These are phyloP conservation scores for Daktulosphaira vitifoliae DNA, from an alignment of 1,140 invertebrate genomes.

Conservation along the genomic window DNA sequence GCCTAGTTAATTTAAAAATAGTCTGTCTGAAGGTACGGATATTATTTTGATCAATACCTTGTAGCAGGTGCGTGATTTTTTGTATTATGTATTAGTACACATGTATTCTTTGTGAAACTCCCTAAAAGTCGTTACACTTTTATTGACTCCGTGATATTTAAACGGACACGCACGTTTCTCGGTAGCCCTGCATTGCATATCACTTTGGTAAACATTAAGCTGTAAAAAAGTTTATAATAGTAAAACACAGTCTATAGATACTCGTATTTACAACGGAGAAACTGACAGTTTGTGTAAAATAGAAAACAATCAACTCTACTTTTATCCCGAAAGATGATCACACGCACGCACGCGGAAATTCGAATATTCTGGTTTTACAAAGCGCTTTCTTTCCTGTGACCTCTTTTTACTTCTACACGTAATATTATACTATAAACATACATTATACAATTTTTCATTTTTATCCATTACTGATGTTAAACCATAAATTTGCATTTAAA, in stretches of 20 bases:
- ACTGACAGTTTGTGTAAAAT: not conserved
- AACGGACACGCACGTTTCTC: not conserved
- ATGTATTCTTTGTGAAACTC: not conserved
- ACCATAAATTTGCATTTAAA: too few species aligned
- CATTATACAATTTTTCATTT: too few species aligned
- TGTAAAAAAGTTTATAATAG: not conserved
- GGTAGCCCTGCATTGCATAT: not conserved
- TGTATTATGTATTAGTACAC: not conserved
- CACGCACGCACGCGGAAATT: not conserved
- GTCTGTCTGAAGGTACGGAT: not conserved
- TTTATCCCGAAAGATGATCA: not conserved
- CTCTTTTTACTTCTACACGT: not conserved
- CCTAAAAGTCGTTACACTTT: not conserved
- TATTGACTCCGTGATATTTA: not conserved
- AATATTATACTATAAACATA: too few species aligned
- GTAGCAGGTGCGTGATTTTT: too few species aligned
- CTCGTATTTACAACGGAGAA: too few species aligned
- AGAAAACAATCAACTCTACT: conserved; percentile 1
- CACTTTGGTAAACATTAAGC: not conserved
- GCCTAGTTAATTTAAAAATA: not conserved
- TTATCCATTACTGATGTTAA: too few species aligned
- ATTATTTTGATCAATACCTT: not conserved
- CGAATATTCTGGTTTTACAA: not conserved
- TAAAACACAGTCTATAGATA: too few species aligned
- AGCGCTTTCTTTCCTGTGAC: not conserved